Conservation (phyloP, 2,113 vertebrate genomes). For the Sylvilagus bachmani region DNA sequence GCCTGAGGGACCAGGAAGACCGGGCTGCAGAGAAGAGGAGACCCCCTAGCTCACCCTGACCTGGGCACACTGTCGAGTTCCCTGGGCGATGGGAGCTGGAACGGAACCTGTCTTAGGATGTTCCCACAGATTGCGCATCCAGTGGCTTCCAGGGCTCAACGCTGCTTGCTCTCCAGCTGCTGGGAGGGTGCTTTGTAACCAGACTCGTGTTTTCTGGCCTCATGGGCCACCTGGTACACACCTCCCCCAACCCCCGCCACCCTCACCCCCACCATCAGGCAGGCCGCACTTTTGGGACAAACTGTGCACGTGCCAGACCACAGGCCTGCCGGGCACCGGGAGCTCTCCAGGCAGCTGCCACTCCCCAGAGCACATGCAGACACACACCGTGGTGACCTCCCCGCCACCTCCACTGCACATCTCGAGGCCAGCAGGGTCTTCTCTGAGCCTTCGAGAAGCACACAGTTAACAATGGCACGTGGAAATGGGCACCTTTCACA, state of each 20-base stretch:
- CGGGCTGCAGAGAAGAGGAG: neutral
- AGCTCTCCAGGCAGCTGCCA: neutral
- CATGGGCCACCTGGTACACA: neutral
- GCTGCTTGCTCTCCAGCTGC: neutral
- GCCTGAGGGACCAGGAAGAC: neutral
- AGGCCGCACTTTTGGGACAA: neutral
- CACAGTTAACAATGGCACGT: neutral
- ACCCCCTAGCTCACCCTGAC: neutral
- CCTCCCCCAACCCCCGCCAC: neutral
- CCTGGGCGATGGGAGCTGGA: neutral
- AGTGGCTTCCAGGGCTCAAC: neutral
- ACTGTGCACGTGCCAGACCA: neutral
- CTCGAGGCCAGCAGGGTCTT: neutral
- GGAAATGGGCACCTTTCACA: neutral
- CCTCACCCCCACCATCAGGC: neutral
- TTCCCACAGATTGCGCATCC: neutral
- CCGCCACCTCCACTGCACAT: neutral
- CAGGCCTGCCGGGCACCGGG: neutral
- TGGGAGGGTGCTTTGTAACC: neutral
- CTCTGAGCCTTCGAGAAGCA: neutral
- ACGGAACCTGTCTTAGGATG: neutral
- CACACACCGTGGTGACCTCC: neutral
- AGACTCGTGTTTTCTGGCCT: neutral
- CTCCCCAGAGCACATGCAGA: neutral
- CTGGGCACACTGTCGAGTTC: neutral